Evolutionary conservation across 2,888 invertebrate genomes (phyloP), one percentile per base, ranked within the genome.

Genomic region (Anoncus sp.): DNA sequence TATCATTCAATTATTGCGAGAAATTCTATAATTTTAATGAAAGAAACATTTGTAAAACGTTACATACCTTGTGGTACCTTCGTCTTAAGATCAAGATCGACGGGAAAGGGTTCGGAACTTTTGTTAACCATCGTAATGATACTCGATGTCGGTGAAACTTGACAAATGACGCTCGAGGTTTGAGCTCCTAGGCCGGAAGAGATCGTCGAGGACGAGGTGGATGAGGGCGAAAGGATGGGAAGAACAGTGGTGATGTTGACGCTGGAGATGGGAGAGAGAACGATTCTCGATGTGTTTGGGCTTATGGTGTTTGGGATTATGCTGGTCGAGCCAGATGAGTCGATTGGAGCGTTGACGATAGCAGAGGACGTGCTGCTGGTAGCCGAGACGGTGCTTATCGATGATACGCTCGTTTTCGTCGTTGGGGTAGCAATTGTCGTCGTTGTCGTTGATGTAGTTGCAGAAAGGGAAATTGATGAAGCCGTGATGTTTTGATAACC

Each of bases 61-160:
- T 31, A 77, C 77, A 60, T 74, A 77, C 77, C 77, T 77, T 74
- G 77, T 10, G 77, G 74, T 53, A 74, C 81, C 77, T 86, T 87
- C 51, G 83, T 86, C 82, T 90, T 90, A 73, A 87, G 82, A 71
- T 90, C 90, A 66, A 88, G 85, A 72, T 90, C 87, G 71, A 88
- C 87, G 57, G 88, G 85, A 10, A 84, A 86, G 35, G 85, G 78
- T 14, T 89, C 89, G 20, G 82, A 81, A 79, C 82, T 83, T 74
- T 83, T 85, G 77, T 81, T 81, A 43, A 77, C 77, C 69, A 79
- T 79, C 38, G 82, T 57, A 22, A 67, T 18, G 70, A 72, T 72
- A 79, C 78, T 53, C 12, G 82, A 70, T 55, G 80, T 73, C 20
- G 82, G 77, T 18, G 81, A 60, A 69, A 82, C 71, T 72, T 86